These are phyloP conservation scores for Antidorcas marsupialis DNA, from an alignment of 2,113 vertebrate genomes.

Conservation along the genomic window DNA sequence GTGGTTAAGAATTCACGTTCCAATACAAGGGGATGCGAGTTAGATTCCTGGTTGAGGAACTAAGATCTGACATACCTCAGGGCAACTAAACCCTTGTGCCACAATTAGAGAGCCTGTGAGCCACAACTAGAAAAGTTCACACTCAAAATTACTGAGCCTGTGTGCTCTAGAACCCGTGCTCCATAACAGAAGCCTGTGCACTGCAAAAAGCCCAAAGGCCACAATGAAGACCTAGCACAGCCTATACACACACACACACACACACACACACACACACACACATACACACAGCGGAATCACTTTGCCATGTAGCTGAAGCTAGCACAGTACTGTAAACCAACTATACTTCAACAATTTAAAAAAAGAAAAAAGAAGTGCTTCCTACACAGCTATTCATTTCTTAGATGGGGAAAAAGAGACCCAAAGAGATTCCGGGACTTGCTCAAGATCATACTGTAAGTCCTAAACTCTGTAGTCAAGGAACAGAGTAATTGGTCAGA, in stretches of 20 bases:
- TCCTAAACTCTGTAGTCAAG: background rate
- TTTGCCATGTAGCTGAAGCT: background rate
- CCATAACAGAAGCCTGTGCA: background rate
- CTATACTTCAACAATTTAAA: background rate
- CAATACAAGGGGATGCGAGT: background rate
- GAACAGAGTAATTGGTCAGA: background rate
- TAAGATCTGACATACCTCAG: background rate
- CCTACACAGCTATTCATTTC: background rate
- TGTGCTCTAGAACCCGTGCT: background rate
- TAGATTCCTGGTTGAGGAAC: background rate
- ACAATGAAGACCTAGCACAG: background rate
- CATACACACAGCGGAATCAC: background rate
- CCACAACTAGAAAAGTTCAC: background rate
- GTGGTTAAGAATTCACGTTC: background rate
- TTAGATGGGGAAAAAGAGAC: background rate
- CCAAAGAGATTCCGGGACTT: background rate
- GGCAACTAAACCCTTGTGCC: background rate
- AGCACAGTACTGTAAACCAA: background rate
- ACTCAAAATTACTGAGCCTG: background rate
- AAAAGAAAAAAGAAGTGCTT: background rate
- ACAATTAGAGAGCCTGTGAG: background rate
- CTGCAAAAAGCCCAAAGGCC: background rate
- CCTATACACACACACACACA: background rate
- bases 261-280: background rate
- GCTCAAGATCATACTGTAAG: background rate